phyloP scores from a whole-genome alignment of 2,888 invertebrate species.

The Polyommatus iphigenia region DNA sequence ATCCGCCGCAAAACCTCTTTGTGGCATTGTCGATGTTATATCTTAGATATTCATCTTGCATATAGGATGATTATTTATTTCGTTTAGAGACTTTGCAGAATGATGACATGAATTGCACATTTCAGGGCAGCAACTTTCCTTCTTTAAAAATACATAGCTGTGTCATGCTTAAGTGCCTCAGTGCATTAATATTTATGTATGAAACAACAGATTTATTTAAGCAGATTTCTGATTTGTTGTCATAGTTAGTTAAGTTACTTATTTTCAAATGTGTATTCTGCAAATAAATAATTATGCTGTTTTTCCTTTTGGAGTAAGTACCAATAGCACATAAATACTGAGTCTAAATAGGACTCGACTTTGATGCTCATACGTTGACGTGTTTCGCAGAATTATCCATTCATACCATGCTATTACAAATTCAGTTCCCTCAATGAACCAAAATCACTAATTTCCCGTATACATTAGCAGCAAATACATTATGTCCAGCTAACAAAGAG shows the following conservation, averaged over 20 bases:
- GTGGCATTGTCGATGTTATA: constrained; percentile 34
- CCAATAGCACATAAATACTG: no score
- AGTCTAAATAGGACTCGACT: neutral
- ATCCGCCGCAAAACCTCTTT: constrained; percentile 37
- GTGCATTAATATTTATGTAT: neutral
- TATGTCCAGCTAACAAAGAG: constrained; percentile 14
- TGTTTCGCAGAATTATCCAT: neutral
- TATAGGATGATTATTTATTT: neutral
- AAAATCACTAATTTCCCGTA: neutral
- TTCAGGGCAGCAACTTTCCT: no score
- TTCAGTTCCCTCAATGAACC: neutral
- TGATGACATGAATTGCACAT: neutral
- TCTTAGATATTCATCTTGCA: neutral
- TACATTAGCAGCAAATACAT: neutral
- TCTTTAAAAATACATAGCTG: no score
- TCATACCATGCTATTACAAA: neutral
- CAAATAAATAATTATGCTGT: no score
- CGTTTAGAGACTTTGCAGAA: neutral
- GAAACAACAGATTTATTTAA: neutral
- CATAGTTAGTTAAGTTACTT: no score
- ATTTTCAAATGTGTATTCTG: no score
- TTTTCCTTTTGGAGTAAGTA: no score
- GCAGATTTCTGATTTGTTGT: no score
- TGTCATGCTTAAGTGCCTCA: no score
- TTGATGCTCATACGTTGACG: neutral